Evolutionary conservation across 2,888 invertebrate genomes (phyloP).

Genomic region (Drosophila nr. fundita): DNA sequence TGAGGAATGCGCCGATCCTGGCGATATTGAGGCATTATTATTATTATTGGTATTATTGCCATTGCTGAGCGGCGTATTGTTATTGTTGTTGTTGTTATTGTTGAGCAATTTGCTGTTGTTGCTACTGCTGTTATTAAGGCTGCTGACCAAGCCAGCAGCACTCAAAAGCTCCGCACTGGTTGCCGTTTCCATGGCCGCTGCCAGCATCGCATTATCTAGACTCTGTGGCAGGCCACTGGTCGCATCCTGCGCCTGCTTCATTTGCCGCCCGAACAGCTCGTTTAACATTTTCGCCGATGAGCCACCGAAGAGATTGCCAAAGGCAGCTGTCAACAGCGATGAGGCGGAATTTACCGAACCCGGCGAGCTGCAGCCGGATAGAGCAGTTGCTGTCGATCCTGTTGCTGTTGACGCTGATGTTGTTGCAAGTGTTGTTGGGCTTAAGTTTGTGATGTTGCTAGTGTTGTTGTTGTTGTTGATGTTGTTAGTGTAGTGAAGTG

Average conservation of each 20-base stretch:
- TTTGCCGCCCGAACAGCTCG: slow-evolving; percentile 93
- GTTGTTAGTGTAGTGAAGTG: slow-evolving; percentile 87
- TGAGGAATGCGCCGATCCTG: slow-evolving; percentile 62
- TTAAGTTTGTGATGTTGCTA: slow-evolving; percentile 36
- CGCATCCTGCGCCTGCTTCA: slow-evolving; percentile 89
- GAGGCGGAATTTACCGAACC: slow-evolving; percentile 70
- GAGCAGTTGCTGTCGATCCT: slow-evolving; percentile 44
- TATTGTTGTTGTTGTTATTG: slow-evolving; percentile 73
- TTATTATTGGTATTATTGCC: slow-evolving; percentile 52
- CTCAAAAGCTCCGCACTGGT: slow-evolving; percentile 85
- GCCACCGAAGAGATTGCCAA: slow-evolving; percentile 88
- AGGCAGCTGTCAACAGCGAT: slow-evolving; percentile 79
- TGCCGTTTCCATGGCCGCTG: slow-evolving; percentile 84
- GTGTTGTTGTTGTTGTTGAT: slow-evolving; percentile 38
- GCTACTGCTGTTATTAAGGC: slow-evolving; percentile 72
- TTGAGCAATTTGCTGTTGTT: slow-evolving; percentile 80
- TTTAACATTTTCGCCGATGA: slow-evolving; percentile 96
- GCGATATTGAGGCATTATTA: slow-evolving; percentile 55
- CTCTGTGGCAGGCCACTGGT: slow-evolving; percentile 85
- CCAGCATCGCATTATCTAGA: slow-evolving; percentile 85
- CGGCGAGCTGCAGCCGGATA: slow-evolving; percentile 65
- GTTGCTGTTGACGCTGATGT: slow-evolving; percentile 28
- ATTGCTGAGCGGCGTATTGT: slow-evolving; percentile 58
- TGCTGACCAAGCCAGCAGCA: slow-evolving; percentile 81
- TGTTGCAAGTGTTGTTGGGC: slow-evolving; percentile 36